A percentile compares a stretch with the other conserved stretches of the same genome.
Evolutionary conservation across 2,888 invertebrate species (phyloP).

Genomic region (Liodrosophila aerea): DNA sequence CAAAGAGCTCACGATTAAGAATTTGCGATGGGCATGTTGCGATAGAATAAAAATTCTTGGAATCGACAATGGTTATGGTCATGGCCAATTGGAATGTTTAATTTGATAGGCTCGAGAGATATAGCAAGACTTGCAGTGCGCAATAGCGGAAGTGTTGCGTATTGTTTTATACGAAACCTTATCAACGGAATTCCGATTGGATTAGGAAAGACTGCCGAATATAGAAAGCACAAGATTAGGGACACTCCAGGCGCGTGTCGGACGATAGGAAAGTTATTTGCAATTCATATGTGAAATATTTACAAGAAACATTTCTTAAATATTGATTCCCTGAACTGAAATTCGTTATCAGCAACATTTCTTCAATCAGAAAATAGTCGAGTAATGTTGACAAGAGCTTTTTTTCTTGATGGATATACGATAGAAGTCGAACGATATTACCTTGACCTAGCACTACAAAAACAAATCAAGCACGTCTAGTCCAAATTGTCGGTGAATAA

Average conservation of each 20-base stretch:
- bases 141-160: slow-evolving; percentile 43
- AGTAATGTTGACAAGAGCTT: slow-evolving; percentile 44
- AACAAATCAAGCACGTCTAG: slow-evolving; percentile 31
- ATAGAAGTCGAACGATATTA: slow-evolving; percentile 25
- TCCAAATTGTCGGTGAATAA: slow-evolving; percentile 4
- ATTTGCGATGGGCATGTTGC: neutral
- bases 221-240: slow-evolving; percentile 1
- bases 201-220: slow-evolving; percentile 17
- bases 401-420: slow-evolving; percentile 25
- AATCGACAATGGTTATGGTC: slow-evolving; percentile 43
- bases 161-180: slow-evolving; percentile 2
- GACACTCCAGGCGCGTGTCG: slow-evolving; percentile 2
- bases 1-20: neutral
- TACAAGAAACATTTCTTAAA: neutral
- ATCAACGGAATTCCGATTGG: slow-evolving; percentile 29
- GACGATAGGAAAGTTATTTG: neutral
- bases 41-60: slow-evolving; percentile 13
- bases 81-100: slow-evolving; percentile 39
- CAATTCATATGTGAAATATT: neutral
- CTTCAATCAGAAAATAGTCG: slow-evolving; percentile 6
- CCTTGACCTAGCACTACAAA: slow-evolving; percentile 65
- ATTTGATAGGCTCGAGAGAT: slow-evolving; percentile 14
- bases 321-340: too few relatives aligned
- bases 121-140: slow-evolving; percentile 27
- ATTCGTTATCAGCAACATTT: neutral